These are phyloP conservation scores for Thaumatotibia leucotreta DNA, from an alignment of 1,140 invertebrate genomes.

Conservation along the genomic window DNA sequence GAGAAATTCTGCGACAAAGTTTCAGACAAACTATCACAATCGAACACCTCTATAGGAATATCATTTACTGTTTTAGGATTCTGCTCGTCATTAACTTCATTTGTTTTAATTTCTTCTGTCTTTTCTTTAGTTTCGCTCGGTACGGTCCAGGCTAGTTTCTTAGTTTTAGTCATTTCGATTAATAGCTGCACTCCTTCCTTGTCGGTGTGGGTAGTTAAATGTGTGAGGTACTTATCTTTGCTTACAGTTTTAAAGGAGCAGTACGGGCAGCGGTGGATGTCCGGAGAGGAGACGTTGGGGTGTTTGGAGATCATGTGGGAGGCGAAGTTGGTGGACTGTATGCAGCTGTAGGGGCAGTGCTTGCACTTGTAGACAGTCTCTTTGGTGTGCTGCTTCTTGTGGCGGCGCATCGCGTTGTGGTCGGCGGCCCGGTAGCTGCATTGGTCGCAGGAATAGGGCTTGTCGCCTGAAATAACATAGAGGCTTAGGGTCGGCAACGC, in stretches of 20 bases:
- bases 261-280: conserved; percentile 73
- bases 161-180: conserved; percentile 43
- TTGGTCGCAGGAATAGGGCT: conserved; percentile 87
- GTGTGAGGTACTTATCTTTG: conserved; percentile 73
- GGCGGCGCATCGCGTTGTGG: conserved; percentile 88
- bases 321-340: conserved; percentile 81
- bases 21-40: conserved; percentile 63
- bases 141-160: conserved; percentile 63
- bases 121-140: conserved; percentile 47
- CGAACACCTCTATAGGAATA: conserved; percentile 66
- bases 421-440: conserved; percentile 88
- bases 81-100: conserved; percentile 34
- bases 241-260: conserved; percentile 77
- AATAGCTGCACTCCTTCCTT: conserved; percentile 57
- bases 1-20: conserved; percentile 50
- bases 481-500: too few species aligned
- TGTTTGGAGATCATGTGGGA: conserved; percentile 78
- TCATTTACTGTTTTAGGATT: conserved; percentile 45
- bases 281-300: conserved; percentile 69
- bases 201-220: conserved; percentile 62
- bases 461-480: conserved; percentile 79
- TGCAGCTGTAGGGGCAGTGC: conserved; percentile 82
- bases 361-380: conserved; percentile 84
- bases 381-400: conserved; percentile 86
- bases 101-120: conserved; percentile 25